A percentile compares a stretch with the other conserved stretches of the same genome.
These are phyloP conservation scores for Homarus americanus DNA, from an alignment of 1,140 invertebrate genomes.

Conservation along the genomic window DNA sequence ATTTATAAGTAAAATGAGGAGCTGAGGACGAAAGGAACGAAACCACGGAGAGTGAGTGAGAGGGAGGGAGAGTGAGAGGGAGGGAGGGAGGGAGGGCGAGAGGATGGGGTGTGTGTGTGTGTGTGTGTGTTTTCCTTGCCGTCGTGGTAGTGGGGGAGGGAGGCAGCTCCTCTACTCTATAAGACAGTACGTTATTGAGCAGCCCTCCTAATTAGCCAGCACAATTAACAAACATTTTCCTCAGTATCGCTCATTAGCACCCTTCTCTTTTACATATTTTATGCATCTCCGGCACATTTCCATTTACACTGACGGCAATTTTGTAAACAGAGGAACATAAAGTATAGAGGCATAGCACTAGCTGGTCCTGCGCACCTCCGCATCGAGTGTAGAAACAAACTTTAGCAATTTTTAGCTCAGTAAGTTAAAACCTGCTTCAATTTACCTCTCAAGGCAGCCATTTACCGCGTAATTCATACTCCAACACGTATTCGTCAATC, in stretches of 20 bases:
- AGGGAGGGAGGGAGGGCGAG: slow-evolving; percentile 16
- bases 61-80: not conserved
- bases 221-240: slow-evolving; percentile 72
- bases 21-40: not conserved
- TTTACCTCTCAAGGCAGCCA: too few species aligned
- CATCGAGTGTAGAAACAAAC: too few species aligned
- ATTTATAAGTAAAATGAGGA: too few species aligned
- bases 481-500: not conserved
- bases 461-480: too few species aligned
- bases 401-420: too few species aligned
- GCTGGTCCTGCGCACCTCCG: not conserved
- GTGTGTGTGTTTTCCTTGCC: not conserved
- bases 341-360: not conserved
- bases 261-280: slow-evolving; percentile 73
- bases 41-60: not conserved
- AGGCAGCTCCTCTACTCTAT: not conserved
- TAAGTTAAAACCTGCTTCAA: too few species aligned
- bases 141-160: not conserved
- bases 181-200: not conserved
- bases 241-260: slow-evolving; percentile 69
- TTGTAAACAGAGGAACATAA: slow-evolving; percentile 68
- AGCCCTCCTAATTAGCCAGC: slow-evolving; percentile 65
- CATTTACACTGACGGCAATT: slow-evolving; percentile 73
- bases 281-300: slow-evolving; percentile 73
- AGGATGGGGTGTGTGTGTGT: too few species aligned